These are phyloP conservation scores for Amphibalanus amphitrite DNA, from an alignment of 1,140 invertebrate genomes.

Conservation along the genomic window DNA sequence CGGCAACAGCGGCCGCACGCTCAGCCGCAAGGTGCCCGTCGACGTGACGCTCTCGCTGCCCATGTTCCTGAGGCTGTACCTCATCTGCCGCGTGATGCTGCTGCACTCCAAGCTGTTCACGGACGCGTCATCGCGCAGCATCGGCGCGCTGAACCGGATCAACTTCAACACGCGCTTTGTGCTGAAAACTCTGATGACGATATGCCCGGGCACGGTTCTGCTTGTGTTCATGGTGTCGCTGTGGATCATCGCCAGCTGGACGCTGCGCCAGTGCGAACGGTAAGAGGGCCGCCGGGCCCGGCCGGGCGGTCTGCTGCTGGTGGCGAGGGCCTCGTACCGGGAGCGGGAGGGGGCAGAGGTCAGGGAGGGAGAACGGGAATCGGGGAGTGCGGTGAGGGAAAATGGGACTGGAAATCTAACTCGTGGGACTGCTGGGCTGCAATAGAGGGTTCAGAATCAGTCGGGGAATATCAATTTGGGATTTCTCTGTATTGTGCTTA, in stretches of 20 bases:
- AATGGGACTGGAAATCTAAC: background rate
- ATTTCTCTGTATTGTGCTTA: too few species aligned
- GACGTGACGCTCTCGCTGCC: slow-evolving; percentile 93
- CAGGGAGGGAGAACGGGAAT: background rate
- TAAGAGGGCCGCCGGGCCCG: slow-evolving; percentile 31
- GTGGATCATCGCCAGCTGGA: slow-evolving; percentile 99
- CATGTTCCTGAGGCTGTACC: slow-evolving; percentile 97
- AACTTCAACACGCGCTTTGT: slow-evolving; percentile 99
- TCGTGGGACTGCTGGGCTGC: too few species aligned
- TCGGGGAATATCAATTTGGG: too few species aligned
- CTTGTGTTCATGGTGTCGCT: slow-evolving; percentile 96
- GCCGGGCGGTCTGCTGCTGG: too few species aligned
- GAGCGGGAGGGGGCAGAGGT: background rate
- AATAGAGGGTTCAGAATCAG: too few species aligned
- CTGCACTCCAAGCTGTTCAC: slow-evolving; percentile 98
- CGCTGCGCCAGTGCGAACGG: slow-evolving; percentile 95
- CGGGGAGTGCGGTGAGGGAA: slow-evolving; percentile 1
- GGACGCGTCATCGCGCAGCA: slow-evolving; percentile 74
- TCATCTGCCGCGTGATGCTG: slow-evolving; percentile 98
- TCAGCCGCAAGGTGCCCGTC: slow-evolving; percentile 67
- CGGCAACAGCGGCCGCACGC: slow-evolving; percentile 60
- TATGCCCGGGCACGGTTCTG: slow-evolving; percentile 95
- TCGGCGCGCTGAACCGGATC: slow-evolving; percentile 94
- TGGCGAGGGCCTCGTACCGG: background rate
- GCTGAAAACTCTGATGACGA: slow-evolving; percentile 98